A percentile compares a stretch with the other conserved stretches of the same genome.
phyloP scores from a whole-genome alignment of 2,888 invertebrate genomes.

The Agonopterix alstromeriana region DNA sequence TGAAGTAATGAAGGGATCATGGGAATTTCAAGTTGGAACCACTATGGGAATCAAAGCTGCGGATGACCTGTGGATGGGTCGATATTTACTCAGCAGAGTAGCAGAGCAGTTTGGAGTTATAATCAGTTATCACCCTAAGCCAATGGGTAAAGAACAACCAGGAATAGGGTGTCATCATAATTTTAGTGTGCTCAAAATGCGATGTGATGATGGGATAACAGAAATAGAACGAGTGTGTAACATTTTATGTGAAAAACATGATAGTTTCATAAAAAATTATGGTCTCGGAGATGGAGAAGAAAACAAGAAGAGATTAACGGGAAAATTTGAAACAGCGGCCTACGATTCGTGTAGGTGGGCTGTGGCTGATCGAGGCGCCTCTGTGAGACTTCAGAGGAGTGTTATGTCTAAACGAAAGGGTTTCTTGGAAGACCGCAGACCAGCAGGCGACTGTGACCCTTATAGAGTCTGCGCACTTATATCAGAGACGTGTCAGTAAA shows the following conservation, averaged over 20 bases:
- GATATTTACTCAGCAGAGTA: conserved; percentile 88
- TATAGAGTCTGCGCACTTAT: conserved; percentile 78
- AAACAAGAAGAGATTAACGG: conserved; percentile 95
- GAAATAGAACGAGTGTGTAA: conserved; percentile 94
- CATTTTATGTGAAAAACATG: conserved; percentile 57
- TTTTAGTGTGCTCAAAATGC: conserved; percentile 91
- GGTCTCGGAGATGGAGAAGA: conserved; percentile 93
- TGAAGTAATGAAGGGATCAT: conserved; percentile 98
- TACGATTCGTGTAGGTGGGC: conserved; percentile 92
- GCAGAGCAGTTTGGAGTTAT: conserved; percentile 90
- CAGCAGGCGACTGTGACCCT: conserved; percentile 94
- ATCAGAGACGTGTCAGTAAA: conserved; percentile 38
- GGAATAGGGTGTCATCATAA: conserved; percentile 93
- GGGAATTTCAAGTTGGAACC: conserved; percentile 95
- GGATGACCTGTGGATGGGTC: conserved; percentile 91
- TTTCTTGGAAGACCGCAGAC: conserved; percentile 95
- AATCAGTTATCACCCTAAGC: conserved; percentile 83
- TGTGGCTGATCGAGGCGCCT: conserved; percentile 93
- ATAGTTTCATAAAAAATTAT: conserved; percentile 91
- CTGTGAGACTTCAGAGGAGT: conserved; percentile 93
- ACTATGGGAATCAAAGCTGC: conserved; percentile 89
- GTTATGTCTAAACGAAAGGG: conserved; percentile 91
- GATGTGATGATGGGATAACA: conserved; percentile 81
- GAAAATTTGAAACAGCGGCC: conserved; percentile 94
- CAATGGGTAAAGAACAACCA: conserved; percentile 89